Evolutionary conservation across 2,797 vertebrate species (phyloP).

Genomic region (Nasua narica): DNA sequence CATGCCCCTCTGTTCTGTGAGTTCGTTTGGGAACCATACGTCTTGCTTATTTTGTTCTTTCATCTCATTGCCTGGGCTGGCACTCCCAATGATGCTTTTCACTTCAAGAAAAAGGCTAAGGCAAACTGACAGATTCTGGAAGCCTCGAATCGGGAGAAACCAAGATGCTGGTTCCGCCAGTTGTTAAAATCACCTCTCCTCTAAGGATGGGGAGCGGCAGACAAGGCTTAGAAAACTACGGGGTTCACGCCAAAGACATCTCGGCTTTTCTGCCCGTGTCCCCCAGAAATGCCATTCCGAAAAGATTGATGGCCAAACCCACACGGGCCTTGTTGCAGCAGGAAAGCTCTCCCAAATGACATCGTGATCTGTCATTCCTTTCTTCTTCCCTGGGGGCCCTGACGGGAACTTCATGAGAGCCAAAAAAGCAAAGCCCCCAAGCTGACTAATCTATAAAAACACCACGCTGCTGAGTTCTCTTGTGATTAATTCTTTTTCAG

Average conservation of each 20-base stretch:
- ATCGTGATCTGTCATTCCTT: not conserved
- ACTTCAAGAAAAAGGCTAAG: not conserved
- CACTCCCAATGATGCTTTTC: not conserved
- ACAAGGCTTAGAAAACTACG: not conserved
- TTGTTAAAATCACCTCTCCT: not conserved
- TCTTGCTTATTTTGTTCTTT: not conserved
- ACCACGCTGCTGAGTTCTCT: not conserved
- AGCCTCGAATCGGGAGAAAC: not conserved
- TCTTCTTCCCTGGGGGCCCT: not conserved
- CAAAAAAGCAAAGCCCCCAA: not conserved
- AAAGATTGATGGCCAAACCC: not conserved
- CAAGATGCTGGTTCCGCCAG: not conserved
- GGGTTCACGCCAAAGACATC: not conserved
- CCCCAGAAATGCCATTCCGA: not conserved
- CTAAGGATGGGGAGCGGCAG: fast-evolving
- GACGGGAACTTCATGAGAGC: not conserved
- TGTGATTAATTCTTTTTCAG: not conserved
- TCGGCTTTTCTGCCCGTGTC: not conserved
- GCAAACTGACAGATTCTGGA: not conserved
- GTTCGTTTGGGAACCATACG: not conserved
- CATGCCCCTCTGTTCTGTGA: not conserved
- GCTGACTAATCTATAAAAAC: not conserved
- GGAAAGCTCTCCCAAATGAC: not conserved
- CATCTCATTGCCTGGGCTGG: not conserved
- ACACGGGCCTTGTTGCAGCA: too few relatives aligned